Base-by-base conservation (phyloP, 2,113 vertebrate genomes). In the Nannobrachium achirus region DNA sequence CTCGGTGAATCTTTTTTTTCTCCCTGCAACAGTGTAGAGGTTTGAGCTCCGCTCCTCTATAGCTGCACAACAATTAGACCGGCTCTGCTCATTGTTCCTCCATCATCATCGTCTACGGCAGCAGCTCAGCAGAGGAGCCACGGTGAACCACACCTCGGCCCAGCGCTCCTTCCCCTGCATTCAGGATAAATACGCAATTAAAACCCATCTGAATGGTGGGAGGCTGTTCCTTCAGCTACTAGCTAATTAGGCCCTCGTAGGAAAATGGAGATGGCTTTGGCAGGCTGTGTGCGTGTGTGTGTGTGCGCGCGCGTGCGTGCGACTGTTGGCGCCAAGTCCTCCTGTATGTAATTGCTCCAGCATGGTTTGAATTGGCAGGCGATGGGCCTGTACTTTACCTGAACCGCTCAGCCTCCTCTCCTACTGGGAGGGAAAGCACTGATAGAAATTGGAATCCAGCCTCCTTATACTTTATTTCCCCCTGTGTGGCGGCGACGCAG, bases 291-390 rank as follows among this genome's bases (percentile, higher is more conserved):
- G 25, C 6, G 25, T 33, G 25, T 33, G 25, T 2, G 25, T 33
- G 25, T 25, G 25, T 25, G 25, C 4, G 25, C 3, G 25, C 6
- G 25, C 3, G 25, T 33, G 25, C 25, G 25, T 33, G 25, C 3
- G 55, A 10, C 15, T 63, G 45, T 14, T 8, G 1, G 56, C 48
- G 56, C 48, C 38, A 49, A 60, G 63, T 18, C 20, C 15, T 10
- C 49, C 53, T 53, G 40, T 44, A 52, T 53, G 1, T 69, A 56
- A 63, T 58, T 69, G 46, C 61, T 73, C 66, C 56, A 53, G 57
- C 49, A 18, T 48, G 39, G 39, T 50, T 73, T 46, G 48, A 70
- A 39, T n/a, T 74, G 71, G 51, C 71, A 69, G 39, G 57, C 41
- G 19, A 48, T 63, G 19, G 25, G 16, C 15, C 57, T 62, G 13